Percentiles rank a stretch among this genome's conserved stretches.
Evolutionary conservation across 1,140 invertebrate species (phyloP).

Genomic region (Anthonomus grandis): DNA sequence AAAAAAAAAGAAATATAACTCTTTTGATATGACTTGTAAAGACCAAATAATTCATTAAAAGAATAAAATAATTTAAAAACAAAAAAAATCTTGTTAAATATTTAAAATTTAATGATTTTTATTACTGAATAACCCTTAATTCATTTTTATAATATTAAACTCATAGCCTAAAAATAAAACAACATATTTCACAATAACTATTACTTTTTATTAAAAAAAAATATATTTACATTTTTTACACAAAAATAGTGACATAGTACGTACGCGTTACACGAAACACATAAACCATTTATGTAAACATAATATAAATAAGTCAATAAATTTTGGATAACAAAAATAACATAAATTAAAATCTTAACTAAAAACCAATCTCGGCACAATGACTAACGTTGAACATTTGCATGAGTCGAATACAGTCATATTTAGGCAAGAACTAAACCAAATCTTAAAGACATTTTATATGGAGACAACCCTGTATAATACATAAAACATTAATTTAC

Average conservation of each 20-base stretch:
- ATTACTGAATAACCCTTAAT: no score
- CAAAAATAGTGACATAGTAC: slow-evolving; percentile 30
- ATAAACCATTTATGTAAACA: slow-evolving; percentile 36
- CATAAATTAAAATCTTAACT: slow-evolving; percentile 37
- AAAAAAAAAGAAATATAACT: no score
- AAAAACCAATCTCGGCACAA: slow-evolving; percentile 25
- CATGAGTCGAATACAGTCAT: background rate
- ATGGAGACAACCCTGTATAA: no score
- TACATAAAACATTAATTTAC: no score
- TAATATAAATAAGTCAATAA: slow-evolving; percentile 29
- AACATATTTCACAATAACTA: slow-evolving; percentile 1
- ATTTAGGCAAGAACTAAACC: background rate
- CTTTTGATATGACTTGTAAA: no score
- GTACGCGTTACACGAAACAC: slow-evolving; percentile 29
- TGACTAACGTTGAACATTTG: slow-evolving; percentile 26
- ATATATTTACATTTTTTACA: slow-evolving; percentile 40
- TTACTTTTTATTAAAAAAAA: slow-evolving; percentile 11
- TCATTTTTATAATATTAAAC: no score
- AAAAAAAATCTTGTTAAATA: no score
- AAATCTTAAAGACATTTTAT: no score
- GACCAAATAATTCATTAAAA: no score
- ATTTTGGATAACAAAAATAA: slow-evolving; percentile 35
- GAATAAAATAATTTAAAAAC: no score
- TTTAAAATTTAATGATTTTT: no score
- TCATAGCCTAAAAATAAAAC: slow-evolving; percentile 9